Percentiles rank a stretch among this genome's conserved stretches.
These are phyloP conservation scores for Ammodytes marinus DNA, from an alignment of 2,113 vertebrate genomes.

Conservation along the genomic window DNA sequence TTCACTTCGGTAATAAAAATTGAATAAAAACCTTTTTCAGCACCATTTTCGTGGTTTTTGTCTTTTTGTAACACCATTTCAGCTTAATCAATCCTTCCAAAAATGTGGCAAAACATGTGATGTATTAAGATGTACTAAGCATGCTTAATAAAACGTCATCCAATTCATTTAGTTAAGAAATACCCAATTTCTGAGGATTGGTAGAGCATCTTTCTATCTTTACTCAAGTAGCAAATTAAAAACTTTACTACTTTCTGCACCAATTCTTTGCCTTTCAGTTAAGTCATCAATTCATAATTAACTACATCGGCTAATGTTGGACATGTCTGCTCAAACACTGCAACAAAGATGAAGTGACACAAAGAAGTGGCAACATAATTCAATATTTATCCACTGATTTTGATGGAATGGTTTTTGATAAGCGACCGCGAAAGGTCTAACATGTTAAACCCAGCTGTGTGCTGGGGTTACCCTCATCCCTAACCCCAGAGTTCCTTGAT, in stretches of 20 bases:
- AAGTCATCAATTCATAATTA: slow-evolving; percentile 8
- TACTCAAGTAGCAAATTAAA: slow-evolving; percentile 19
- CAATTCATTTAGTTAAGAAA: slow-evolving; percentile 55
- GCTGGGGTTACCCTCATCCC: slow-evolving; percentile 27
- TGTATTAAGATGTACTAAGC: slow-evolving; percentile 41
- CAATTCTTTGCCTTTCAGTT: not conserved
- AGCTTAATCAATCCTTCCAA: slow-evolving; percentile 38
- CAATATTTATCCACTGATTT: slow-evolving; percentile 52
- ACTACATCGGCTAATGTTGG: slow-evolving; percentile 23
- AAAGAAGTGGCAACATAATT: slow-evolving; percentile 53
- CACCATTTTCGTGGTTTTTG: slow-evolving; percentile 74
- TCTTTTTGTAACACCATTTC: slow-evolving; percentile 40
- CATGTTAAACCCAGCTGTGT: slow-evolving; percentile 23
- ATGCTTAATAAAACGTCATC: slow-evolving; percentile 48
- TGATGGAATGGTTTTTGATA: slow-evolving; percentile 72
- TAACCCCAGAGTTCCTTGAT: slow-evolving; percentile 23
- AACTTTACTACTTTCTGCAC: slow-evolving; percentile 8
- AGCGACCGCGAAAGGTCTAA: slow-evolving; percentile 42
- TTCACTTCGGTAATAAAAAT: slow-evolving; percentile 82
- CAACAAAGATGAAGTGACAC: slow-evolving; percentile 46
- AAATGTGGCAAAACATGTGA: slow-evolving; percentile 30
- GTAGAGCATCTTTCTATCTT: slow-evolving; percentile 32
- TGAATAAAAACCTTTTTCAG: slow-evolving; percentile 78
- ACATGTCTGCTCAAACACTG: slow-evolving; percentile 45
- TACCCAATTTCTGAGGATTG: slow-evolving; percentile 49